Conservation (phyloP, 2,888 invertebrate genomes). For the Drosophila mettleri region DNA sequence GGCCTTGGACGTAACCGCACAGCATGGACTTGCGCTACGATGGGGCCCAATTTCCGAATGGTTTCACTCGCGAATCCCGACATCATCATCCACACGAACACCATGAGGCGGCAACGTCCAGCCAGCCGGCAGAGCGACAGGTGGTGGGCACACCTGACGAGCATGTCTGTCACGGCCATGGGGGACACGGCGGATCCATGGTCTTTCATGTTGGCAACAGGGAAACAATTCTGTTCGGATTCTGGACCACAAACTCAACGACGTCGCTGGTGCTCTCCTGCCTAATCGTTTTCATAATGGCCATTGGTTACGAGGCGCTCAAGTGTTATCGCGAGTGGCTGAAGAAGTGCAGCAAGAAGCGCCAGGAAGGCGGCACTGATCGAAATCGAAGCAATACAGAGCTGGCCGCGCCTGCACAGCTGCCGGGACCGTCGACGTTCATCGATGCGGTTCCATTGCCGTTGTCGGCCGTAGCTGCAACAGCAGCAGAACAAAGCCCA, state of each 20-base stretch:
- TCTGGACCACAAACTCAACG: slow-evolving; percentile 44
- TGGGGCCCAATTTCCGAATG: slow-evolving; percentile 10
- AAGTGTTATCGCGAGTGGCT: slow-evolving; percentile 62
- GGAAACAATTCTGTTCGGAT: slow-evolving; percentile 59
- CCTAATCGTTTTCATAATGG: slow-evolving; percentile 53
- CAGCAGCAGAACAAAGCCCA: too few species aligned
- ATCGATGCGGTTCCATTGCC: background rate
- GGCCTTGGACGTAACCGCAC: slow-evolving; percentile 15
- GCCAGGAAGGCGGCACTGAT: slow-evolving; percentile 42
- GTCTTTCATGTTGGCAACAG: background rate
- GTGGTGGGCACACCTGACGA: background rate
- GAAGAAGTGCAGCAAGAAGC: slow-evolving; percentile 3
- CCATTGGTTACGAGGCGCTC: slow-evolving; percentile 56
- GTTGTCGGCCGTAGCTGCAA: background rate
- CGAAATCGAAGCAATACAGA: background rate
- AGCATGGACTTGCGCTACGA: slow-evolving; percentile 32
- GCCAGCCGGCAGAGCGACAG: background rate
- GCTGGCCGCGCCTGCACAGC: background rate
- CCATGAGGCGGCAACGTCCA: slow-evolving; percentile 9
- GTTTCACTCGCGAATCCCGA: slow-evolving; percentile 5
- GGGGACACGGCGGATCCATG: slow-evolving; percentile 9
- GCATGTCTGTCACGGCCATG: background rate
- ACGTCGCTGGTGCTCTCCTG: slow-evolving; percentile 44
- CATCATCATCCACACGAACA: slow-evolving; percentile 29
- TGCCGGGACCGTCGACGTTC: background rate